phyloP scores from a whole-genome alignment of 2,797 vertebrate genomes.

The Caiman crocodilus region DNA sequence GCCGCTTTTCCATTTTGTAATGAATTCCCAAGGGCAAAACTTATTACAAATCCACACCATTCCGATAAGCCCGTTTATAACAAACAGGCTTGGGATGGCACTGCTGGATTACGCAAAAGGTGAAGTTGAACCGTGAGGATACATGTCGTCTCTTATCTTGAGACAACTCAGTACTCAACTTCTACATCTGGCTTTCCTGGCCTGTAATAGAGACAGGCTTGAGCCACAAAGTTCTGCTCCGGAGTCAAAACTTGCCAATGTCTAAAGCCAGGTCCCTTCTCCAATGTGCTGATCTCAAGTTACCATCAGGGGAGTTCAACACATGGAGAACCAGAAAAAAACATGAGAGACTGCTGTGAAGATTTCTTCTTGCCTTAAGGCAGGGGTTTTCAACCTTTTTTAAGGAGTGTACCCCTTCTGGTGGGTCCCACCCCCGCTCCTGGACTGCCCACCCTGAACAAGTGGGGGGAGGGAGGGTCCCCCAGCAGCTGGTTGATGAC shows the following conservation, averaged over 20 bases:
- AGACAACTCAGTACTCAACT: accelerated
- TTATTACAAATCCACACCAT: background rate
- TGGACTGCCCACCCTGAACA: no score
- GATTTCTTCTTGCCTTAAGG: background rate
- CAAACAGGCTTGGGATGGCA: background rate
- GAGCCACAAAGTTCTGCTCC: background rate
- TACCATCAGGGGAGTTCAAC: background rate
- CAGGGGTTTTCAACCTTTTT: no score
- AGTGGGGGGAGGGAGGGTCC: no score
- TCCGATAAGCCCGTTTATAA: background rate
- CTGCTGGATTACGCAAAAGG: background rate
- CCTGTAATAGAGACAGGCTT: accelerated
- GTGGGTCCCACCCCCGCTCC: no score
- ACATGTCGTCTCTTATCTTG: background rate
- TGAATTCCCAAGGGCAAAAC: background rate
- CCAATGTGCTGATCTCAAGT: accelerated
- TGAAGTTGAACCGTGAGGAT: background rate
- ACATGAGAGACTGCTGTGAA: background rate
- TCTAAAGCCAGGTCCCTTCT: background rate
- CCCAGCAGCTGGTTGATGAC: no score
- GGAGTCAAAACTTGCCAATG: background rate
- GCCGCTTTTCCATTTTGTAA: accelerated
- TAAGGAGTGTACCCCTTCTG: no score
- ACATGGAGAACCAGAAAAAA: background rate
- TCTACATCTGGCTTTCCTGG: background rate